Percentiles rank a stretch among this genome's conserved stretches.
Evolutionary conservation across 1,140 invertebrate species (phyloP).

Genomic region (Armadillidium nasatum): DNA sequence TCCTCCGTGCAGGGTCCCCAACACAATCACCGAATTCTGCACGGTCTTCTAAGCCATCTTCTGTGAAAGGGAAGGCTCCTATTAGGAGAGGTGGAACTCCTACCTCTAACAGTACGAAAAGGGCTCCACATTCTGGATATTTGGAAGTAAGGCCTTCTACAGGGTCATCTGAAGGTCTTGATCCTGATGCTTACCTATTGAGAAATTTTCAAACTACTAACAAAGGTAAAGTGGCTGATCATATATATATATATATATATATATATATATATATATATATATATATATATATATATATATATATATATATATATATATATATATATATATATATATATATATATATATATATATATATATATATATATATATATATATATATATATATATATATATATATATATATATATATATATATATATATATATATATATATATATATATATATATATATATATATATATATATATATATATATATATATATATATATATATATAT

Average conservation of each 20-base stretch:
- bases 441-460: no score
- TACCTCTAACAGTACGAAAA: neutral
- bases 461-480: no score
- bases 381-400: no score
- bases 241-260: slow-evolving; percentile 2
- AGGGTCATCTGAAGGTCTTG: slow-evolving; percentile 37
- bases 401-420: no score
- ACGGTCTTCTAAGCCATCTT: slow-evolving; percentile 20
- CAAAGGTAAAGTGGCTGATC: slow-evolving; percentile 44
- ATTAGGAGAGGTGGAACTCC: slow-evolving; percentile 2
- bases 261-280: slow-evolving; percentile 6
- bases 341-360: no score
- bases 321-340: no score
- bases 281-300: slow-evolving; percentile 6
- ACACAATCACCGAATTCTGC: slow-evolving; percentile 43
- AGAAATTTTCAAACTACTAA: slow-evolving; percentile 43
- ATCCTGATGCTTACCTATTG: slow-evolving; percentile 42
- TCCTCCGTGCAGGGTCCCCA: slow-evolving; percentile 24
- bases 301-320: neutral
- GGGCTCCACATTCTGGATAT: slow-evolving; percentile 22
- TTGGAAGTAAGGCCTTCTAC: slow-evolving; percentile 39
- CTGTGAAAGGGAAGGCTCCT: neutral
- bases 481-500: no score
- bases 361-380: no score
- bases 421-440: no score